Evolutionary conservation across 1,140 invertebrate genomes (phyloP), one percentile per base, ranked within the genome.

Genomic region (Scaptomyza hsui): DNA sequence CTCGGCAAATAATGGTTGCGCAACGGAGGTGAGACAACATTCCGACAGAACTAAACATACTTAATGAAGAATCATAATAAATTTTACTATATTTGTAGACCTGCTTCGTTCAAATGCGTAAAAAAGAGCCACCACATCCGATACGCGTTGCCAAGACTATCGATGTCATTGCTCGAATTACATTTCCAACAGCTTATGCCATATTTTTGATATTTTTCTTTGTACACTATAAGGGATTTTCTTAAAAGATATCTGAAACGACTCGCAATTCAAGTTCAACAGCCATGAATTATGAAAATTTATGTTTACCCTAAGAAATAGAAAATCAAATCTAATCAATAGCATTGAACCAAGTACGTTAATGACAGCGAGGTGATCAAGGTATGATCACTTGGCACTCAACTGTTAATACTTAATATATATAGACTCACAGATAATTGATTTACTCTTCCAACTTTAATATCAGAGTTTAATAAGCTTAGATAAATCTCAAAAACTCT

Each of bases 121-220:
- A 97, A 92, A 96, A 97, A 92, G 96, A 97, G 89, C 96, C 96
- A 49, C 96, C 96, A 24, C 96, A 97, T 93, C 97, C 97, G 37
- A 97, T 97, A 85, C 94, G 96, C 78, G 96, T 98, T 76, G 97
- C 97, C 51, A 98, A 98, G 93, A 97, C 97, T 53, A 98, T 98
- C 89, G 97, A 98, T 93, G 97, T 98, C 59, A 97, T 98, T 89
- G 97, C 97, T 35, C 94, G 97, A 89, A 96, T 97, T 89, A 97
- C 96, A 62, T 98, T 98, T 93, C 97, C 97, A 73, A 94, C 96
- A 73, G 96, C 97, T 76, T 98, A 97, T 92, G 95, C 96, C 89
- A 94, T 97, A 83, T 98, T 98, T 93, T 94, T 98, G 74, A 96
- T 97, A 90, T 98, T 97, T 93, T 98, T 98, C 94, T 98, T 98